phyloP scores from a whole-genome alignment of 2,888 invertebrate genomes.

The Hemithea aestivaria region DNA sequence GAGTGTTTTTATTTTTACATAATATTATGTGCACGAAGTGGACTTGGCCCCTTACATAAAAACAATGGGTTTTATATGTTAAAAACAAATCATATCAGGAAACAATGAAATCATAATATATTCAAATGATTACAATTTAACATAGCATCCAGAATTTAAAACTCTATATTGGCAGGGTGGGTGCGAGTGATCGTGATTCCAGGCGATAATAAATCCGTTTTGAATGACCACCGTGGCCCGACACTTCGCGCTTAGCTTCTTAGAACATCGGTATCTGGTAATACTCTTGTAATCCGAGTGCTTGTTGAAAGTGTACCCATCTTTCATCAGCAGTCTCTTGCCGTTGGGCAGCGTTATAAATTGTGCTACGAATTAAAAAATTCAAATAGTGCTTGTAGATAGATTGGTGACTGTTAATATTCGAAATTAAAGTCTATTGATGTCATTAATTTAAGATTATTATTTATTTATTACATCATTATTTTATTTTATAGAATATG shows the following conservation, averaged over 20 bases:
- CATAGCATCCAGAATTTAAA: neutral
- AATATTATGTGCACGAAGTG: no score
- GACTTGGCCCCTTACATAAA: no score
- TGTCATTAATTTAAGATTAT: no score
- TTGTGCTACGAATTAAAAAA: constrained; percentile 9
- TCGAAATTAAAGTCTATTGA: no score
- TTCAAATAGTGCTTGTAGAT: no score
- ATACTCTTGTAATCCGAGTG: neutral
- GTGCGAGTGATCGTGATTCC: constrained; percentile 7
- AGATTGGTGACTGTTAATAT: no score
- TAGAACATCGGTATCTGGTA: constrained; percentile 7
- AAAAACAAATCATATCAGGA: no score
- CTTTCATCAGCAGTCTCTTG: constrained; percentile 30
- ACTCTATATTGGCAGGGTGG: neutral
- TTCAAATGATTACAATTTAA: constrained; percentile 5
- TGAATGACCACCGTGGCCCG: constrained; percentile 2
- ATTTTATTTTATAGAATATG: no score
- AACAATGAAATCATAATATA: no score
- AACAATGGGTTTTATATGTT: no score
- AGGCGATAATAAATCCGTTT: neutral
- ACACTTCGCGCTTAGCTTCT: constrained; percentile 2
- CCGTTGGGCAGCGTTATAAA: constrained; percentile 29
- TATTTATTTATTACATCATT: no score
- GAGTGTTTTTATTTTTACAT: no score
- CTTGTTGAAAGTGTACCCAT: constrained; percentile 37